phyloP scores from a whole-genome alignment of 64 coral and sea anemone species.

The Catalaphyllia jardinei region DNA sequence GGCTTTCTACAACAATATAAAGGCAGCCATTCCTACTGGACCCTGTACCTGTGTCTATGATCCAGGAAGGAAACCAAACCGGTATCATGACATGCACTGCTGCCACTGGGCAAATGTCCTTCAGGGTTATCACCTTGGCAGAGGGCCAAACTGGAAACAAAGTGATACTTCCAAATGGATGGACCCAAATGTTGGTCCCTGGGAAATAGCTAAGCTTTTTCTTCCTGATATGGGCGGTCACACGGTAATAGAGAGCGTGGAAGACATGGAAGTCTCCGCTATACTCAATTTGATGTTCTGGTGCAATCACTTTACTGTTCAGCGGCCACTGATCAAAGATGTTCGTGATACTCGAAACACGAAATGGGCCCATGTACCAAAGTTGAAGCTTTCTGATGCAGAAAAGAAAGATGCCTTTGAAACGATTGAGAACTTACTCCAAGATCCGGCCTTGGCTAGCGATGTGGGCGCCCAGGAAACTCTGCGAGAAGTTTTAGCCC shows the following conservation, averaged over 20 bases:
- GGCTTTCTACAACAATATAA: not conserved
- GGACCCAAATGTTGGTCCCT: constrained; percentile 5
- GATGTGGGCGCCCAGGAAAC: constrained; percentile 16
- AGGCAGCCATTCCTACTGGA: not conserved
- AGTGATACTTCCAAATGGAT: constrained; percentile 24
- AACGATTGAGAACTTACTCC: constrained; percentile 35
- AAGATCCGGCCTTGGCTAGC: constrained; percentile 13
- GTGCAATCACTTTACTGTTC: constrained; percentile 57
- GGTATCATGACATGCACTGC: not conserved
- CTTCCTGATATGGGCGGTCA: constrained; percentile 41
- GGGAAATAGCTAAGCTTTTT: constrained; percentile 79
- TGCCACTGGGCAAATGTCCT: constrained; percentile 8
- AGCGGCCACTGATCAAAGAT: constrained; percentile 17
- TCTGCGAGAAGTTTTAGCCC: not conserved
- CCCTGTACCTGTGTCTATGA: constrained; percentile 20
- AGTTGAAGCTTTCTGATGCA: constrained; percentile 9
- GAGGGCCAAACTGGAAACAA: constrained; percentile 26
- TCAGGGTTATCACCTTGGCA: not conserved
- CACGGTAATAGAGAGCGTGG: not conserved
- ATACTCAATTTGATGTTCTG: constrained; percentile 63
- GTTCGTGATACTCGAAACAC: constrained; percentile 42
- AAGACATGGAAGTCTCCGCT: constrained; percentile 34
- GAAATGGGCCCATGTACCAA: constrained; percentile 34
- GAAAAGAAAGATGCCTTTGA: constrained; percentile 11
- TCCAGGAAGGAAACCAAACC: constrained; percentile 4